Evolutionary conservation across 2,888 invertebrate species (phyloP).

Genomic region (Nasonia oneida): DNA sequence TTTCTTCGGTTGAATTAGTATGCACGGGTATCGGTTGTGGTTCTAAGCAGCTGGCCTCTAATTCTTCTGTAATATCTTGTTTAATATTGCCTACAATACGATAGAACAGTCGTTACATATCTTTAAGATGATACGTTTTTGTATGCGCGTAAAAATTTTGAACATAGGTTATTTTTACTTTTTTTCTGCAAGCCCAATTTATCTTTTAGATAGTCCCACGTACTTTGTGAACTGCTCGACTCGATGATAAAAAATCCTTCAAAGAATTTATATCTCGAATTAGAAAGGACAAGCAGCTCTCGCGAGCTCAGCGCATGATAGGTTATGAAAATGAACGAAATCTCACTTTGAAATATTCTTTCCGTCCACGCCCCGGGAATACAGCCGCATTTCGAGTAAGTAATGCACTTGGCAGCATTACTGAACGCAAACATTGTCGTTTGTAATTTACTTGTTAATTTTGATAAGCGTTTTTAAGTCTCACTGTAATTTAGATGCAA

Average conservation of each 20-base stretch:
- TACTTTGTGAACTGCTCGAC: not conserved
- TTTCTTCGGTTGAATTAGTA: constrained; percentile 55
- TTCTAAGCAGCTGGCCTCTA: constrained; percentile 24
- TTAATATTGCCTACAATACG: constrained; percentile 14
- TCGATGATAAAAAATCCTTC: constrained; percentile 26
- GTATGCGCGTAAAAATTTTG: not conserved
- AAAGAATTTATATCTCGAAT: constrained; percentile 15
- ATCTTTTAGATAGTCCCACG: constrained; percentile 61
- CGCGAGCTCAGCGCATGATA: not conserved
- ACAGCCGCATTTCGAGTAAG: constrained; percentile 51
- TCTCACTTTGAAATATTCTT: constrained; percentile 39
- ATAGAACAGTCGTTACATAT: not conserved
- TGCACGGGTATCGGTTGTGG: constrained; percentile 34
- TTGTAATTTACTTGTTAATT: constrained; percentile 11
- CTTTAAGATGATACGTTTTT: not conserved
- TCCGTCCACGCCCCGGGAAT: constrained; percentile 40
- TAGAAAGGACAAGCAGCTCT: not conserved
- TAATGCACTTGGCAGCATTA: constrained; percentile 35
- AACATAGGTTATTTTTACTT: constrained; percentile 43
- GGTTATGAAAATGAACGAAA: not conserved
- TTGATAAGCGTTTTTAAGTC: not conserved
- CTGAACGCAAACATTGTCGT: constrained; percentile 29
- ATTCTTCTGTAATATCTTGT: not conserved
- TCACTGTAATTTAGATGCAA: not conserved
- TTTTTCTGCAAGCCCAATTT: constrained; percentile 60